Base-by-base conservation (phyloP, 2,113 vertebrate species). In the Hemiscyllium ocellatum region DNA sequence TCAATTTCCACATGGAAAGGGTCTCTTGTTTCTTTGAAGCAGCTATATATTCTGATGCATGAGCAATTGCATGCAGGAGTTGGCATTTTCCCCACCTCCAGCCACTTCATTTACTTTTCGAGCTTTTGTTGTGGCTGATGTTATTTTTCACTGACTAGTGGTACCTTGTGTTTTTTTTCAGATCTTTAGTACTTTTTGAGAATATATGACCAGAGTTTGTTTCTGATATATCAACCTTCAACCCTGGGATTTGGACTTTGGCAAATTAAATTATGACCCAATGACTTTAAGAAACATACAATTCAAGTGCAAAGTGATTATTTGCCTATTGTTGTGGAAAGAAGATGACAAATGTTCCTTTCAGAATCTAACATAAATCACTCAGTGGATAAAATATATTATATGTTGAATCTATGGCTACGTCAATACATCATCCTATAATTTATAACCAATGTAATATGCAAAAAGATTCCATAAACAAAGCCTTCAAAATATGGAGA, bases 291-390 rank as follows among this genome's bases (percentile, higher is more conserved):
- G n/a, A 94, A 42, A 69, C 20, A 69, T 37, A 22, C 33, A 4
- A 52, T 95, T 72, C 47, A 13, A 52, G 87, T 61, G 2, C 26
- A 90, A 33, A 13, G 26, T 33, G 87, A 90, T 33, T 19, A 52
- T 90, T 61, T 90, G 56, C 3, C 26, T 29, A 61, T 90, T 90
- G 52, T 90, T 52, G 33, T 24, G 13, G 87, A 33, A 47, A 17
- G 69, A 29, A 50, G 68, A 47, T 50, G 68, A 72, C 22, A 95
- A 95, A 95, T 68, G 22, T 95, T 26, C 26, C 69, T 52, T 72
- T 76, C 94, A 95, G 68, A 95, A 72, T 76, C 94, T 72, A 95
- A 29, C 26, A 33, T 50, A 33, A 95, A 95, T 95, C 94, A 70
- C 10, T 50, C 93, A 50, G 37, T 70, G 17, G 56, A 65, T 65